Base-by-base conservation (phyloP, 2,113 vertebrate species). In the Hoplias malabaricus region DNA sequence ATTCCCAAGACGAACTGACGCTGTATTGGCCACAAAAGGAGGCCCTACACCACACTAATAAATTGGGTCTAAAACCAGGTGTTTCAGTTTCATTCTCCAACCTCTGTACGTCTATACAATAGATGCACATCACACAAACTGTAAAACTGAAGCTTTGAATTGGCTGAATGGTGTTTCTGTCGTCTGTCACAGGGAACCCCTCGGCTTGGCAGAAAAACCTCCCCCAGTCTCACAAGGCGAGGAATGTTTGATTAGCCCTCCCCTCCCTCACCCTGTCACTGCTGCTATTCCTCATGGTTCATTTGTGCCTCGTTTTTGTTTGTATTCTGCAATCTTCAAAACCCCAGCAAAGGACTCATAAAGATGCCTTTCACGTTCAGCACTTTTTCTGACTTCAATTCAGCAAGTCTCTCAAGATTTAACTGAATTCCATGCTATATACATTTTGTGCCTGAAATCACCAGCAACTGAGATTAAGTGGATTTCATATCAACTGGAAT, bases 181-280 rank as follows among this genome's bases (percentile, higher is more conserved):
- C 21, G 3, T 82, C 13, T 75, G 2, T 23, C 10, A 54, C 48
- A 99, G 97, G 93, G 96, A 75, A 98, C 96, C 0, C 96, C 97
- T 27, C 93, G 97, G 68, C 93, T 99, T 71, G 89, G 94, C 91
- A 95, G 96, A 75, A 98, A 96, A 88, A 94, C 87, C 1, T 97
- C 96, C 54, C 95, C 96, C 8, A 95, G 95, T 84, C 95, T 95
- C 40, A 93, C 96, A 13, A 93, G 94, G 80, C 93, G 93, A 88
- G 85, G 93, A 75, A 89, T 94, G 0, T 96, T 96, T 87, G 96
- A 99, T 74, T 96, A 93, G 89, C n/a, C 31, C 3, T 29, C 72
- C 23, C 71, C 57, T 69, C 53, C 33, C 46, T 77, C 34, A 78
- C 66, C 75, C 84, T 80, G 78, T 80, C 83, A 70, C 68, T 69